Evolutionary conservation across 2,888 invertebrate species (phyloP).

Genomic region (Nemurella pictetii): DNA sequence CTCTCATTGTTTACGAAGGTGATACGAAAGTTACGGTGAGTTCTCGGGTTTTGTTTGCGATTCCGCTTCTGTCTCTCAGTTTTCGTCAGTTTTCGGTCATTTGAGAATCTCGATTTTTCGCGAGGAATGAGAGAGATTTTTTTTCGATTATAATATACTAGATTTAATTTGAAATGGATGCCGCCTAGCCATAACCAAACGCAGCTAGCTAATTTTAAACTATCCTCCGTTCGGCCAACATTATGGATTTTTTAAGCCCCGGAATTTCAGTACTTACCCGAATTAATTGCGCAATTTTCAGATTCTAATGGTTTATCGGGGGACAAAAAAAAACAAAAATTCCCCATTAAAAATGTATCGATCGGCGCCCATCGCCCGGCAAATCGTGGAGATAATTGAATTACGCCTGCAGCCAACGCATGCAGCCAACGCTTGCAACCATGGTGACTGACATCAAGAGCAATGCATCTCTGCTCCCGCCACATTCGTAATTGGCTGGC

Average conservation of each 20-base stretch:
- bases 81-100: too few relatives aligned
- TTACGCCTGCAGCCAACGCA: not conserved
- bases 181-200: too few relatives aligned
- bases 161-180: too few relatives aligned
- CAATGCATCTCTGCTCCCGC: not conserved
- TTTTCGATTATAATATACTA: too few relatives aligned
- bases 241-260: not conserved
- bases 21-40: too few relatives aligned
- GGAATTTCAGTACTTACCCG: not conserved
- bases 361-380: not conserved
- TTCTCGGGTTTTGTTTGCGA: too few relatives aligned
- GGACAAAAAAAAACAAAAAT: not conserved
- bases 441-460: not conserved
- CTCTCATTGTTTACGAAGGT: too few relatives aligned
- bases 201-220: not conserved
- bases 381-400: not conserved
- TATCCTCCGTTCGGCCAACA: not conserved
- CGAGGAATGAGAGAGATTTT: too few relatives aligned
- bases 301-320: not conserved
- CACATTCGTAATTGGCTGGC: not conserved
- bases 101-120: too few relatives aligned
- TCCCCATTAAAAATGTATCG: not conserved
- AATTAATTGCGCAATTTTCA: not conserved
- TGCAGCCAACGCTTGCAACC: too few relatives aligned
- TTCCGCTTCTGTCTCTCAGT: too few relatives aligned